Evolutionary conservation across 2,888 invertebrate species (phyloP), one percentile per base, ranked within the genome.

Genomic region (Drosophila cracens): DNA sequence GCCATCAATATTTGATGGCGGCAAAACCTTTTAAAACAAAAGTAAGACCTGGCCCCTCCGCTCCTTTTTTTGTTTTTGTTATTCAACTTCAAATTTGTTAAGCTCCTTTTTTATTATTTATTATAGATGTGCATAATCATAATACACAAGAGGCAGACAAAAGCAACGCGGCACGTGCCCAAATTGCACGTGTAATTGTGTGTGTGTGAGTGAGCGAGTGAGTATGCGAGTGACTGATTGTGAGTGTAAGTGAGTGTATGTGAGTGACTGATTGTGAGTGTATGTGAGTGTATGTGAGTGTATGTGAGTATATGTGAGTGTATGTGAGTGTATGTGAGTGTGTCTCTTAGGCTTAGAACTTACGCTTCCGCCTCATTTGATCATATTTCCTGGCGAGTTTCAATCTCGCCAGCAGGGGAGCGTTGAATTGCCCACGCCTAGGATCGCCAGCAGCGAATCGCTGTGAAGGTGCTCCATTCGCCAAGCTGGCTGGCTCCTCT

Each of bases 1-100:
- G 62, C 76, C 83, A 85, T 85, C 90, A 90, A 86, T 86, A 82
- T 89, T 89, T 89, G 71, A 89, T 89, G 75, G 36, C 63, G 49
- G 57, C 63, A 21, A 46, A 76, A 76, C 61, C 78, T 76, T 76
- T 76, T 74, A 68, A 62, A 79, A 31, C 8, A 4, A 56, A 56
- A 56, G 27, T n/a, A 4, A 25, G 27, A 25, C 36, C 62, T 68
- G 69, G 78, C 57, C 10, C 40, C 34, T 21, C 34, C 29, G 18
- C 13, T 11, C 10, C 8, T 2, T 2, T 36, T 34, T 38, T n/a
- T 38, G 27, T 38, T 36, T 40, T 46, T 40, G 40, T 64, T 36
- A 52, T 43, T 48, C 34, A 29, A 51, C 31, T 38, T 62, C 5
- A 58, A 63, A 53, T 63, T 56, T 68, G 79, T 54, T 74, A 57